Conservation (phyloP, 2,888 invertebrate genomes). For the Acholoe squamosa region DNA sequence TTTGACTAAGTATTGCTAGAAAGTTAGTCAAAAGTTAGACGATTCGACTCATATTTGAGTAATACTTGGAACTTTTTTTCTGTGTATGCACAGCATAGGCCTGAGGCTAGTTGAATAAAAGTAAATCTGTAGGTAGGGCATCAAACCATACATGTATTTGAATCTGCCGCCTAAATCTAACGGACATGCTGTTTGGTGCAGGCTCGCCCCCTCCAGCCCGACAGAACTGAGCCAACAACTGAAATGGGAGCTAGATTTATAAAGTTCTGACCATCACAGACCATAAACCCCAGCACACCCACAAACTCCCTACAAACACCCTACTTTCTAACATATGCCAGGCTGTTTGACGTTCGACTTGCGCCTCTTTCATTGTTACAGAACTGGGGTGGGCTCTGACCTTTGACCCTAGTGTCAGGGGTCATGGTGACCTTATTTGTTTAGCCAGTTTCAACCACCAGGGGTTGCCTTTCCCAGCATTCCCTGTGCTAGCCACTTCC, state of each 20-base stretch:
- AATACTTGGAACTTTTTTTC: no score
- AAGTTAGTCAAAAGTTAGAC: no score
- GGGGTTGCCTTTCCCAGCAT: slow-evolving; percentile 21
- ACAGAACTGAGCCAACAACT: not conserved
- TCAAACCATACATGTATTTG: not conserved
- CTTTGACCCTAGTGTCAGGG: not conserved
- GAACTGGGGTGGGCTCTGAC: not conserved
- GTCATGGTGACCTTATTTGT: slow-evolving; percentile 26
- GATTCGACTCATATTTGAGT: no score
- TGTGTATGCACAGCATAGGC: no score
- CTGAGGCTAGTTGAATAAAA: no score
- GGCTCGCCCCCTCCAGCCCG: no score
- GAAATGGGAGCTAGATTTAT: slow-evolving; percentile 1
- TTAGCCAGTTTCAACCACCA: slow-evolving; percentile 17
- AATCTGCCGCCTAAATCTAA: not conserved
- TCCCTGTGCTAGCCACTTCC: not conserved
- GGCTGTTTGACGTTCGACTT: slow-evolving; percentile 26
- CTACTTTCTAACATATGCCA: not conserved
- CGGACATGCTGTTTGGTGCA: no score
- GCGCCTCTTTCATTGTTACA: slow-evolving; percentile 10
- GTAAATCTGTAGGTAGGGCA: no score
- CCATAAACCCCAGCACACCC: not conserved
- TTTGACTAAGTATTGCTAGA: no score
- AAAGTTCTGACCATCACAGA: not conserved
- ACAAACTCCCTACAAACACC: not conserved